Evolutionary conservation across 2,888 invertebrate genomes (phyloP), one percentile per base, ranked within the genome.

Genomic region (Physocephala rufipes): DNA sequence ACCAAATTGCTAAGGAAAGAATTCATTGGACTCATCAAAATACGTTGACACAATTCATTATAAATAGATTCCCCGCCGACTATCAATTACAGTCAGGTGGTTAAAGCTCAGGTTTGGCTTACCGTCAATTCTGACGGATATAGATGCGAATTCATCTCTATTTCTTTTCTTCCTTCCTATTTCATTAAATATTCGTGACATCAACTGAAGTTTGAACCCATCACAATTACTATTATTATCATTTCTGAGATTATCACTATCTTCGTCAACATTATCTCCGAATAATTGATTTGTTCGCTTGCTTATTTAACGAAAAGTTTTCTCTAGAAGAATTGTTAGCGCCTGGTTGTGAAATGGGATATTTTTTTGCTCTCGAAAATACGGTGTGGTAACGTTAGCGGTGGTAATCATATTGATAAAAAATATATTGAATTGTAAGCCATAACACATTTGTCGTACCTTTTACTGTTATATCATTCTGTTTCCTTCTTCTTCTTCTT

Each of bases 1-100:
- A 61, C 36, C 47, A 61, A 30, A 68, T 68, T 68, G 4, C 9
- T 61, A 21, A 49, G 61, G 47, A n/a, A 30, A 61, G 55, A 66
- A 55, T 66, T 66, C 55, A 53, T 21, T n/a, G n/a, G 16, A 51
- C 51, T 63, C 47, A 47, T 63, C 63, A 24, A 36, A 19, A 21
- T 45, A 13, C 45, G 45, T 43, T 19, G 16, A 26, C 58, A 3
- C 28, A 0, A 28, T 9, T 15, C 12, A 16, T n/a, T n/a, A n/a
- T n/a, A n/a, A n/a, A n/a, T n/a, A n/a, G n/a, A n/a, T n/a, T n/a
- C 36, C 36, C 36, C 9, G 36, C 36, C 36, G 36, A 4, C 9
- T 36, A 36, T 9, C 36, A 36, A 36, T 36, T 36, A 9, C 36
- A 5, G 24, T 24, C 24, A 5, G 58, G 16, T n/a, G 19, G 21